A percentile compares a stretch with the other conserved stretches of the same genome.
These are phyloP conservation scores for Oplegnathus fasciatus DNA, from an alignment of 2,113 vertebrate genomes.

Conservation along the genomic window DNA sequence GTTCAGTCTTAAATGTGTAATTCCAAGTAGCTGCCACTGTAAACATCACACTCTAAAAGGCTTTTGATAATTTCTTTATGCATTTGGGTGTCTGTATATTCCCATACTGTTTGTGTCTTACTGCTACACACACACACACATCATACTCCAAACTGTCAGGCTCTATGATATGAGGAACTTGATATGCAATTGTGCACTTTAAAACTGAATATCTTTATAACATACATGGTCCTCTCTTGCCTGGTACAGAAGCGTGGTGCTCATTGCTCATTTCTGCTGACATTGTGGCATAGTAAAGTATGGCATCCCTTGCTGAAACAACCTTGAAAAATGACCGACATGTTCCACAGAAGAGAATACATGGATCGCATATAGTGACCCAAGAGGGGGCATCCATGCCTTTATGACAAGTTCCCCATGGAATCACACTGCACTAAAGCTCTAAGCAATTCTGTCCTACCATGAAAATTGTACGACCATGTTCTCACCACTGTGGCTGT, in stretches of 20 bases:
- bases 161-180: background rate
- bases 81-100: background rate
- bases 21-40: slow-evolving; percentile 10
- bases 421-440: slow-evolving; percentile 37
- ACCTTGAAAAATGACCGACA: slow-evolving; percentile 63
- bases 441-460: slow-evolving; percentile 31
- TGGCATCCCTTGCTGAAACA: slow-evolving; percentile 40
- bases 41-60: slow-evolving; percentile 4
- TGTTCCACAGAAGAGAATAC: slow-evolving; percentile 55
- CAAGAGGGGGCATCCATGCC: slow-evolving; percentile 28
- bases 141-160: slow-evolving; percentile 11
- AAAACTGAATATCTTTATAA: slow-evolving; percentile 10
- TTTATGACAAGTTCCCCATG: slow-evolving; percentile 50
- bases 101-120: slow-evolving; percentile 3
- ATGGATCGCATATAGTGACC: slow-evolving; percentile 48
- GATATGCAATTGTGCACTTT: slow-evolving; percentile 7
- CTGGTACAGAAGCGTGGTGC: background rate
- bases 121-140: slow-evolving; percentile 4
- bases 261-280: slow-evolving; percentile 18
- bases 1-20: slow-evolving; percentile 1
- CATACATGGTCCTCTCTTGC: background rate
- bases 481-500: slow-evolving; percentile 35
- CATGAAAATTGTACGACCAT: slow-evolving; percentile 18
- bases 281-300: slow-evolving; percentile 30
- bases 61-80: slow-evolving; percentile 11